These are phyloP conservation scores for Zoanthus solanderi DNA, from an alignment of 92 coral and sea anemone species.

Conservation along the genomic window DNA sequence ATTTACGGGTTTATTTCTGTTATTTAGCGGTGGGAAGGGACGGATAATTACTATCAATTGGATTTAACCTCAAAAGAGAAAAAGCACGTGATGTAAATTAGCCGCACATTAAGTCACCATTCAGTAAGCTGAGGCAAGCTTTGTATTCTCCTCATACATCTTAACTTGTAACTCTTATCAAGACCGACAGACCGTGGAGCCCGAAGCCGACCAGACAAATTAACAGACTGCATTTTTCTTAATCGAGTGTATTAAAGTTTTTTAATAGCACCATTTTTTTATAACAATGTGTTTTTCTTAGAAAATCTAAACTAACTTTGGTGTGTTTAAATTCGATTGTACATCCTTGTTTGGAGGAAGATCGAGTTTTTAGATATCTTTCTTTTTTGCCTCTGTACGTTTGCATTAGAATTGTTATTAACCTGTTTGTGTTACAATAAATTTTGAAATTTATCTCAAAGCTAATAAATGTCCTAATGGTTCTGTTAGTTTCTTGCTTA, in stretches of 20 bases:
- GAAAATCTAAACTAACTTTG: background rate
- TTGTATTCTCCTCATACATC: background rate
- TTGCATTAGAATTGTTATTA: too few relatives aligned
- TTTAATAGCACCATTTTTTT: background rate
- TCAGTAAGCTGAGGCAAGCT: background rate
- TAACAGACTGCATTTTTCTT: background rate
- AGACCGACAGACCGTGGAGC: background rate
- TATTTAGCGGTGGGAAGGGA: constrained; percentile 32
- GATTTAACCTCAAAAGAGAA: constrained; percentile 8
- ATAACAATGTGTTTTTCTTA: background rate
- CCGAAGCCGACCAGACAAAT: background rate
- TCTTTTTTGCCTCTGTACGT: too few relatives aligned
- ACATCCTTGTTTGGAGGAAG: background rate
- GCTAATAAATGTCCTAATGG: too few relatives aligned
- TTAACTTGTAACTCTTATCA: too few relatives aligned
- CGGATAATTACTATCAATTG: constrained; percentile 40
- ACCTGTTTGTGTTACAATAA: too few relatives aligned
- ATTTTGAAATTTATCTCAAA: too few relatives aligned
- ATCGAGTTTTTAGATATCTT: too few relatives aligned
- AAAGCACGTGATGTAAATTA: constrained; percentile 45
- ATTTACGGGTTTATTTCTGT: background rate
- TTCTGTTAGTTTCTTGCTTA: background rate
- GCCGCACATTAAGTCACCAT: constrained; percentile 14
- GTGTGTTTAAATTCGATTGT: background rate
- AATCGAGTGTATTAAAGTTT: background rate